Base-by-base conservation (phyloP, 1,140 invertebrate species). In the Magallana ariakensis region DNA sequence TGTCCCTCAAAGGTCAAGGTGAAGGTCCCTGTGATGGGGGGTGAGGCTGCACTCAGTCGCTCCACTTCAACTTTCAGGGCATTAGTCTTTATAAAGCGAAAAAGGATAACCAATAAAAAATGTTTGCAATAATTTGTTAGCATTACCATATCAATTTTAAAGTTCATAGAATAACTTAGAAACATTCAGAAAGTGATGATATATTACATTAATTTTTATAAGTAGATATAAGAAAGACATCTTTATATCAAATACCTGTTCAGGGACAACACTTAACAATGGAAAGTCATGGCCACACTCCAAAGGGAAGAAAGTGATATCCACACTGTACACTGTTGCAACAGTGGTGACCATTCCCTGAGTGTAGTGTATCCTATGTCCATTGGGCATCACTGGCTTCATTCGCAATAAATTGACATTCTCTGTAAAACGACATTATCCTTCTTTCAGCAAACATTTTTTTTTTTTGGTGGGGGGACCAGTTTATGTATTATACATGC, bases 251-350 rank as follows among this genome's bases (percentile, higher is more conserved):
- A 19, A 22, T 55, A 92, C 90, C 86, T 87, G 86, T 46, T 58
- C 56, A 54, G 82, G 13, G 11, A 80, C 87, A 11, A 89, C 55
- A 26, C 80, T 19, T n/a, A 90, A 87, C 19, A 90, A 85, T 5
- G 88, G 88, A 55, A 92, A 90, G 81, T 90, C 82, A 75, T 88
- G 80, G 8, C 90, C 90, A 88, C 91, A 92, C 7, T 91, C 85
- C 81, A 87, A 85, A 15, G 91, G 89, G 9, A 81, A 81, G 16
- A 92, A 33, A 56, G 75, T 82, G 15, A 92, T 70, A 4, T 85
- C 83, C 7, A 75, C 66, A 75, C 22, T 75, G 22, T 26, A 75
- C 22, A 75, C 1, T 13, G 66, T 8, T 22, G 9, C 22, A 75
- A 26, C 11, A 10, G 66, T 11, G 22, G 66, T 46, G 1, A 33